A percentile compares a stretch with the other conserved stretches of the same genome.
These are phyloP conservation scores for Eriosoma lanigerum DNA, from an alignment of 1,140 invertebrate species.

Conservation along the genomic window DNA sequence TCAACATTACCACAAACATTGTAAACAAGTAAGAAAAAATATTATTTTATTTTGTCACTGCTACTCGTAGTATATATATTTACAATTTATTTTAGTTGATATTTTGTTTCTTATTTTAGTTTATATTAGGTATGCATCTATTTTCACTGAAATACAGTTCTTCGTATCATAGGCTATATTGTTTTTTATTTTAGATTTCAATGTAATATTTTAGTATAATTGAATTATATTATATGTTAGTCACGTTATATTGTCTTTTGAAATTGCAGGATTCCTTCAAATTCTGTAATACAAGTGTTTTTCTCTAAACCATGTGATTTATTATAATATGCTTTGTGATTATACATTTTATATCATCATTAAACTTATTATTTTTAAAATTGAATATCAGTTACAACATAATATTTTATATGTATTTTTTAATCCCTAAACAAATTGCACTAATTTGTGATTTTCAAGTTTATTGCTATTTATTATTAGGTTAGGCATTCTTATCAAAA, in stretches of 20 bases:
- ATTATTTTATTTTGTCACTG: background rate
- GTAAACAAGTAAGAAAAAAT: background rate
- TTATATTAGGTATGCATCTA: background rate
- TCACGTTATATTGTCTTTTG: background rate
- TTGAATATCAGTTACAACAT: no score
- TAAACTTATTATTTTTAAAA: no score
- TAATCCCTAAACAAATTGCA: no score
- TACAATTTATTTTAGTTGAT: no score
- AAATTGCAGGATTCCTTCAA: background rate
- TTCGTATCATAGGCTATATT: conserved; percentile 10
- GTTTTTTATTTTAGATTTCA: no score
- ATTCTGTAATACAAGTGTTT: background rate
- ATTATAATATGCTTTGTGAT: background rate
- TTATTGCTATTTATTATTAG: background rate
- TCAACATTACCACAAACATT: background rate
- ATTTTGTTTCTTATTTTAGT: background rate
- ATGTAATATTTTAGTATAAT: no score
- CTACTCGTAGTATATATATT: background rate
- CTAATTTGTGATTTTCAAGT: background rate
- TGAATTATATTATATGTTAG: no score
- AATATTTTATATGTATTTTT: no score
- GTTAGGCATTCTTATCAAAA: conserved; percentile 3
- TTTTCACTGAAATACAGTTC: background rate
- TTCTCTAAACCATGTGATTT: conserved; percentile 26
- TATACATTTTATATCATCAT: no score